Evolutionary conservation across 1,140 invertebrate species (phyloP).

Genomic region (Sycophaga agraensis): DNA sequence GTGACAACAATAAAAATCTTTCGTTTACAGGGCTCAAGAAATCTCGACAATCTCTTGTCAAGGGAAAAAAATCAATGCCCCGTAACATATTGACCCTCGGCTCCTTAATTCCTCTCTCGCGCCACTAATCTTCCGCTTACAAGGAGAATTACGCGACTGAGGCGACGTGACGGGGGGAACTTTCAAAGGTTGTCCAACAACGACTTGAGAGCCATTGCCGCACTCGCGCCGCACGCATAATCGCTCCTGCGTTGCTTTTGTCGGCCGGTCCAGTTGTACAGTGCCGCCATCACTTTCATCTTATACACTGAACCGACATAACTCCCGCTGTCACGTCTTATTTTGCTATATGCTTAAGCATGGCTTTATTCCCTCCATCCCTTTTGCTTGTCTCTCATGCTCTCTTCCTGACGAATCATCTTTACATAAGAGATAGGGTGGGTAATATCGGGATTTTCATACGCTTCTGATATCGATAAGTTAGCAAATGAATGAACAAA

Average conservation of each 20-base stretch:
- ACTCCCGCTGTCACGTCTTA: too few species aligned
- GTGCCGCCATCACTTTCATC: neutral
- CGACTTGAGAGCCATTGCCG: neutral
- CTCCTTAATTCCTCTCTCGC: neutral
- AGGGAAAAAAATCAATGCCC: too few species aligned
- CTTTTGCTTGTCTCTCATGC: too few species aligned
- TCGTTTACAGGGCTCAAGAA: neutral
- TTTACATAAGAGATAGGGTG: too few species aligned
- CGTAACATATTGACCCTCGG: neutral
- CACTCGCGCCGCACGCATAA: neutral
- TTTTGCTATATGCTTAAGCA: too few species aligned
- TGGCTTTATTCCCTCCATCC: too few species aligned
- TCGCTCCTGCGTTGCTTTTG: conserved; percentile 3
- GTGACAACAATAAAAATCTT: neutral
- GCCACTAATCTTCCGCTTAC: conserved; percentile 3
- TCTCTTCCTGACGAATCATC: too few species aligned
- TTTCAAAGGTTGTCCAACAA: neutral
- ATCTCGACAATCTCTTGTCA: too few species aligned
- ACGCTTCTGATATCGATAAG: too few species aligned
- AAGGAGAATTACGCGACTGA: conserved; percentile 4
- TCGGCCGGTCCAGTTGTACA: neutral
- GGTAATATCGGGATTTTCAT: too few species aligned
- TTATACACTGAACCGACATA: too few species aligned
- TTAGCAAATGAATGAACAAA: too few species aligned
- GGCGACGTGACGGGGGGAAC: neutral